Conservation (phyloP, 2,113 vertebrate species). For the Megaceryle torquata region DNA sequence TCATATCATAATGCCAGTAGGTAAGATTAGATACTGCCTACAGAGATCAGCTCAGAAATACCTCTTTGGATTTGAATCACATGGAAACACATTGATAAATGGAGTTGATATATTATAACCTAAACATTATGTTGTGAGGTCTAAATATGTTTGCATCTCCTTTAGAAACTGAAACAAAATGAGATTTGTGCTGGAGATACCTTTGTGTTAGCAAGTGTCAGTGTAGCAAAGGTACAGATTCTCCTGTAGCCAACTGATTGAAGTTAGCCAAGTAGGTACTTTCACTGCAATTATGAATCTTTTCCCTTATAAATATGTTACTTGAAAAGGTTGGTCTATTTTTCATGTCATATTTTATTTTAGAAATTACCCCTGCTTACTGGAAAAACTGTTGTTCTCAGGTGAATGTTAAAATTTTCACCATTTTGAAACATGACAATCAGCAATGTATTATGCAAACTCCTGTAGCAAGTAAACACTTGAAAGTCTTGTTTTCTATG, state of each 20-base stretch:
- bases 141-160: not conserved
- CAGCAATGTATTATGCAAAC: not conserved
- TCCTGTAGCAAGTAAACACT: not conserved
- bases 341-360: not conserved
- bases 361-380: not conserved
- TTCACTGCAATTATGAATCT: not conserved
- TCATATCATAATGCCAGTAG: not conserved
- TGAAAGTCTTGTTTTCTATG: not conserved
- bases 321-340: not conserved
- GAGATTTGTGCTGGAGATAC: not conserved
- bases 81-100: not conserved
- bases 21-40: not conserved
- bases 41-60: not conserved
- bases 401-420: not conserved
- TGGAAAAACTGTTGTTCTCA: not conserved
- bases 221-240: not conserved
- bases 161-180: not conserved
- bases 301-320: not conserved
- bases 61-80: not conserved
- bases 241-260: accelerated
- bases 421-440: not conserved
- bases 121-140: not conserved
- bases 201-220: not conserved
- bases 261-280: not conserved
- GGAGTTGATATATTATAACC: not conserved